Percentiles rank a stretch among this genome's conserved stretches.
Conservation (phyloP, 2,113 vertebrate genomes). For the Mungos mungo region DNA sequence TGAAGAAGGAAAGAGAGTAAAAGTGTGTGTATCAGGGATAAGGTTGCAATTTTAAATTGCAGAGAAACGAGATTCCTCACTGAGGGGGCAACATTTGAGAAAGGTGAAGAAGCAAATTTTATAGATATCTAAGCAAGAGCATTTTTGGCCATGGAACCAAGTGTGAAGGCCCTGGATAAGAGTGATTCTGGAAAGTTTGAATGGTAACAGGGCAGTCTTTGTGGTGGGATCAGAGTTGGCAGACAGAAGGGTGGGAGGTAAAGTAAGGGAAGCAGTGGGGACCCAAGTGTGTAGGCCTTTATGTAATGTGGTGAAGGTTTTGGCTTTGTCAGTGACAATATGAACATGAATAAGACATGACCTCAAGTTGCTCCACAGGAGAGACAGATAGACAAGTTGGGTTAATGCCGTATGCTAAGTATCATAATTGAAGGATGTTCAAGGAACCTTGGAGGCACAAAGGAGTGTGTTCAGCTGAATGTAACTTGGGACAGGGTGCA, state of each 20-base stretch:
- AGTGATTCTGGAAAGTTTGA: not conserved
- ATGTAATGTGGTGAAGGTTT: not conserved
- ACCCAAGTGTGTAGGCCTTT: not conserved
- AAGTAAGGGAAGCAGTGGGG: not conserved
- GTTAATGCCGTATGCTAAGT: not conserved
- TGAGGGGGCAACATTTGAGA: not conserved
- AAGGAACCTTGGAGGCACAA: not conserved
- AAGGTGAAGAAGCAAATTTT: not conserved
- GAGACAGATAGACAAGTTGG: not conserved
- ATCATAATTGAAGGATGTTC: not conserved
- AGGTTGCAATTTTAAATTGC: not conserved
- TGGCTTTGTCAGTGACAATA: not conserved
- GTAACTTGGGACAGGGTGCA: not conserved
- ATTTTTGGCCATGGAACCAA: not conserved
- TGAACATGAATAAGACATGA: not conserved
- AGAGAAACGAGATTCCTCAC: not conserved
- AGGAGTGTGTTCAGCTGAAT: not conserved
- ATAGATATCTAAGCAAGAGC: not conserved
- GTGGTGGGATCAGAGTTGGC: not conserved
- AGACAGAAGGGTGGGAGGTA: not conserved
- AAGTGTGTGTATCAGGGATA: not conserved
- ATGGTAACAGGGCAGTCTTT: not conserved
- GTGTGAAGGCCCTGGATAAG: not conserved
- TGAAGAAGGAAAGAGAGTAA: not conserved
- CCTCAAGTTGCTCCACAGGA: not conserved